Percentiles rank a stretch among this genome's conserved stretches.
These are phyloP conservation scores for Laticauda laticaudata DNA, from an alignment of 2,113 vertebrate species.

Conservation along the genomic window DNA sequence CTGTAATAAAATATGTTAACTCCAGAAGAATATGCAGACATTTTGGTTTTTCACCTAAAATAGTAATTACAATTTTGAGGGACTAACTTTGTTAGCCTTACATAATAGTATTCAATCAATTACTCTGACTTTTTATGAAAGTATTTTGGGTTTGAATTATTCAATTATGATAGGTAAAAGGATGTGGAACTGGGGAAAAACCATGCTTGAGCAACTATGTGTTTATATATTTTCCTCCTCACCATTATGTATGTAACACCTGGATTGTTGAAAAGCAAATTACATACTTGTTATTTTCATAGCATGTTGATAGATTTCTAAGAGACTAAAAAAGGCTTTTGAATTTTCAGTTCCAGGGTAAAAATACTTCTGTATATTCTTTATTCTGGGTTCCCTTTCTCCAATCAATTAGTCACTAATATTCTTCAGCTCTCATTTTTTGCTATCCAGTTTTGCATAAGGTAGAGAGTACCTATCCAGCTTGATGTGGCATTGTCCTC, in stretches of 20 bases:
- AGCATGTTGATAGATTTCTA: background rate
- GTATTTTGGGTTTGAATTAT: background rate
- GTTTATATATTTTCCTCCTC: background rate
- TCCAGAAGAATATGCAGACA: background rate
- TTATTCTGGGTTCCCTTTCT: background rate
- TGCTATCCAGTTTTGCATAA: background rate
- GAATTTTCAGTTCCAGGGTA: background rate
- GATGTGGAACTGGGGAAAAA: background rate
- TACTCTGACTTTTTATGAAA: background rate
- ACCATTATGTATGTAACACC: background rate
- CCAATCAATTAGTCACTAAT: background rate
- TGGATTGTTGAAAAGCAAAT: background rate
- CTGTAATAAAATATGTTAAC: background rate
- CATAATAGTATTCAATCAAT: background rate
- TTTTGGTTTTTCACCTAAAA: accelerated
- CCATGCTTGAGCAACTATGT: background rate
- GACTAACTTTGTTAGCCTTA: background rate
- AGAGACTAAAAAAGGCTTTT: background rate
- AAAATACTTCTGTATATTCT: background rate
- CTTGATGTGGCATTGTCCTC: background rate
- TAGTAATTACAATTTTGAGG: background rate
- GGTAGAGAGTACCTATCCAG: background rate
- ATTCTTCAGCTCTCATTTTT: background rate
- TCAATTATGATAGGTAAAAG: background rate
- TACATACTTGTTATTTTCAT: background rate